Evolutionary conservation across 2,113 vertebrate genomes (phyloP).

Genomic region (Astur gentilis): DNA sequence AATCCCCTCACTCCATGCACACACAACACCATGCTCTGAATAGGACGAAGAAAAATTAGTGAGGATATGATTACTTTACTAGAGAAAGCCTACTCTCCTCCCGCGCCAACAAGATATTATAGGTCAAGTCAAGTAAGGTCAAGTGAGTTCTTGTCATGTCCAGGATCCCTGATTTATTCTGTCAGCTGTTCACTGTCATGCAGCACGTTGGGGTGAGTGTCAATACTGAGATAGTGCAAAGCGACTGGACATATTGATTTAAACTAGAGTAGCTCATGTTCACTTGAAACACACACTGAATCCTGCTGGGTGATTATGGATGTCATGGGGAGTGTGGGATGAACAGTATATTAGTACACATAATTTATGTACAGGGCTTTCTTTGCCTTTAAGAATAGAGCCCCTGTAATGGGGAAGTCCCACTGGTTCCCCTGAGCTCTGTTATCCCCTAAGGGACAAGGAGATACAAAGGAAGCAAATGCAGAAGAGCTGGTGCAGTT

Average conservation of each 20-base stretch:
- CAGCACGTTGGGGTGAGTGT: not conserved
- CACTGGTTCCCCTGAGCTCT: not conserved
- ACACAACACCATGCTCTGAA: slow-evolving; percentile 1
- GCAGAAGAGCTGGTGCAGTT: not conserved
- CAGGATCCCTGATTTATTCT: slow-evolving; percentile 43
- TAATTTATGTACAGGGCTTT: not conserved
- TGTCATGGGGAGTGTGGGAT: not conserved
- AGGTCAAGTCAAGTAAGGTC: slow-evolving; percentile 61
- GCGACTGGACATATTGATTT: not conserved
- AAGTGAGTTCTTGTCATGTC: slow-evolving; percentile 45
- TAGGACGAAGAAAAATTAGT: slow-evolving; percentile 45
- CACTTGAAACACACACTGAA: not conserved
- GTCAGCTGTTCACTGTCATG: slow-evolving; percentile 38
- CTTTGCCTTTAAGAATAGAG: not conserved
- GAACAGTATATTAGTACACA: not conserved
- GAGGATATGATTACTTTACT: slow-evolving; percentile 56
- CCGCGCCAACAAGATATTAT: not conserved
- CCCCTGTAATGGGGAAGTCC: not conserved
- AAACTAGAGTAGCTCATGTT: not conserved
- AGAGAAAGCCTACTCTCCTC: slow-evolving; percentile 30
- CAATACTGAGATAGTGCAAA: not conserved
- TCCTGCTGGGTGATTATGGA: slow-evolving; percentile 42
- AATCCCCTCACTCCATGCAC: slow-evolving; percentile 9
- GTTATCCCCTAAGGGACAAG: not conserved
- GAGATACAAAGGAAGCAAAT: not conserved